Percentiles rank a stretch among this genome's conserved stretches.
Evolutionary conservation across 2,113 vertebrate species (phyloP).

Genomic region (Pavo muticus): DNA sequence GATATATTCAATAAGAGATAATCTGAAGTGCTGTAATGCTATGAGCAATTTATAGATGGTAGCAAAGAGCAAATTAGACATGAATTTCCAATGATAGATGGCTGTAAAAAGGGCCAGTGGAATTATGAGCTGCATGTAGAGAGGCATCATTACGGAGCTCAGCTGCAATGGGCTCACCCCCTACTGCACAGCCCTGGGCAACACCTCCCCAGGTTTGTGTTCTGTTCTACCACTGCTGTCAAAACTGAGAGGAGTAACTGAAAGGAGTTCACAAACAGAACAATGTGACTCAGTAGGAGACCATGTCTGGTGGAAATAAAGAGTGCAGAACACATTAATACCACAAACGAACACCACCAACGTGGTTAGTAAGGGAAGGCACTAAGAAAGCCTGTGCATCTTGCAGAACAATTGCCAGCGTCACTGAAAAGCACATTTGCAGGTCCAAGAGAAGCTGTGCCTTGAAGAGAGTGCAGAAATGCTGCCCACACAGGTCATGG

Average conservation of each 20-base stretch:
- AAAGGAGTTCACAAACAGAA: neutral
- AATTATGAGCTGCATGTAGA: neutral
- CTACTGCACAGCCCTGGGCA: neutral
- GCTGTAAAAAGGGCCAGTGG: neutral
- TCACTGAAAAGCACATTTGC: neutral
- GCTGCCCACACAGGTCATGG: accelerated
- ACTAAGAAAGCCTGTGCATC: neutral
- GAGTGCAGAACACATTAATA: neutral
- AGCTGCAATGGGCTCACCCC: neutral
- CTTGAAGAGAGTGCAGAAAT: neutral
- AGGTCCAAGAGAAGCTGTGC: neutral
- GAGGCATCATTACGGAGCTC: neutral
- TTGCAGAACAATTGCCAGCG: neutral
- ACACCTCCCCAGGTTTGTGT: neutral
- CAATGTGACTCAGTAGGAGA: neutral
- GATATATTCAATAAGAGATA: neutral
- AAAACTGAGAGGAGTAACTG: neutral
- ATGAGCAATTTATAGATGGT: conserved; percentile 47
- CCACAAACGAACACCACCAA: neutral
- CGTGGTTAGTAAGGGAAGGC: neutral
- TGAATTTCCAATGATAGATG: neutral
- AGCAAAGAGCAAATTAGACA: conserved; percentile 49
- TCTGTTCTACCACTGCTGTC: neutral
- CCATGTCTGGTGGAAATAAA: neutral
- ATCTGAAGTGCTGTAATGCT: conserved; percentile 35